Evolutionary conservation across 2,113 vertebrate genomes (phyloP).

Genomic region (Galeopterus variegatus): DNA sequence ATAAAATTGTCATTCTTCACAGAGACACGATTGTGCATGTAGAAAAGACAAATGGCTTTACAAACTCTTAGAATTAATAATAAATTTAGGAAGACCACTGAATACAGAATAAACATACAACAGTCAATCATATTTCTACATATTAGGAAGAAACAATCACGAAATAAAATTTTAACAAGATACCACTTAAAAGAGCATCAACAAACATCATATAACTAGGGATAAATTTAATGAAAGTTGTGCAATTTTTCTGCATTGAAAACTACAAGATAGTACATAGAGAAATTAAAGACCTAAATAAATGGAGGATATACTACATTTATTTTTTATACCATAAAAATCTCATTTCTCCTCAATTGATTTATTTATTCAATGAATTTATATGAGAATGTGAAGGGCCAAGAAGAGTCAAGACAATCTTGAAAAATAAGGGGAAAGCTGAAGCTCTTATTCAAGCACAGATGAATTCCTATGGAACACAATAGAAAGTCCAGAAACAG

Average conservation of each 20-base stretch:
- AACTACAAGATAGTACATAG: background rate
- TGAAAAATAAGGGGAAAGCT: background rate
- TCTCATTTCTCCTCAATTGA: background rate
- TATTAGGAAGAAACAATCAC: background rate
- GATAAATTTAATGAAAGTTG: background rate
- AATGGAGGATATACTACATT: background rate
- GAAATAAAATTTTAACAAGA: constrained; percentile 11
- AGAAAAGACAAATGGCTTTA: background rate
- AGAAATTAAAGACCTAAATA: constrained; percentile 4
- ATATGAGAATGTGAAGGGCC: background rate
- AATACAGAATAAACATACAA: background rate
- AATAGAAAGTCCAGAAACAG: background rate
- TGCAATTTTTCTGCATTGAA: background rate
- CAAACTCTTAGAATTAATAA: background rate
- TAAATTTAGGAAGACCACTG: background rate
- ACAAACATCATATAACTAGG: background rate
- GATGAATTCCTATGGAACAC: background rate
- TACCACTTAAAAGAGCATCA: background rate
- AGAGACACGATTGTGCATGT: background rate
- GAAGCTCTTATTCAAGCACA: background rate
- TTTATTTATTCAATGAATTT: background rate
- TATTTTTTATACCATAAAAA: constrained; percentile 20
- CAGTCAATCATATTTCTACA: background rate
- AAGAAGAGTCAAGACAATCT: background rate
- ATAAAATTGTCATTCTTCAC: background rate